Evolutionary conservation across 2,797 vertebrate genomes (phyloP).

Genomic region (Lepus townsendii): DNA sequence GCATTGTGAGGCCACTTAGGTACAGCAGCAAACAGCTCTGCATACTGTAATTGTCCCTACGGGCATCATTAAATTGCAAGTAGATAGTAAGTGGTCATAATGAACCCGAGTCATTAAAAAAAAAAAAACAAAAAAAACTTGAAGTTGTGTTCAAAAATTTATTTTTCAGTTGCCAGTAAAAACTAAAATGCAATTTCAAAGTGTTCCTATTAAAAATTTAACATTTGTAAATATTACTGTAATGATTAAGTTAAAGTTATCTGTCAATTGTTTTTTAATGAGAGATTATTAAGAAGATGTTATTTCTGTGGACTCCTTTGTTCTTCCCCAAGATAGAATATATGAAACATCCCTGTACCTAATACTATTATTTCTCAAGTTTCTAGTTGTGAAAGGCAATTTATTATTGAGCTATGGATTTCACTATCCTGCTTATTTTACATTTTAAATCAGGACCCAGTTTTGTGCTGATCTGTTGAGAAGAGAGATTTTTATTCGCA

Average conservation of each 20-base stretch:
- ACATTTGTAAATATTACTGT: constrained; percentile 43
- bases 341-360: not conserved
- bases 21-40: constrained; percentile 34
- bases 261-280: not conserved
- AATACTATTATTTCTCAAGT: not conserved
- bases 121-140: constrained; percentile 44
- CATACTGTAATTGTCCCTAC: constrained; percentile 54
- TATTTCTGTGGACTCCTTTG: not conserved
- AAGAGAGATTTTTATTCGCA: not conserved
- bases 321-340: not conserved
- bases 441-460: not conserved
- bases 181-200: constrained; percentile 60
- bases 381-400: not conserved
- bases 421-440: constrained; percentile 10
- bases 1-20: not conserved
- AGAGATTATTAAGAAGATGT: not conserved
- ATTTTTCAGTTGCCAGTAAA: constrained; percentile 48
- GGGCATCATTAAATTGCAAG: constrained; percentile 70
- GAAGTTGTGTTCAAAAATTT: constrained; percentile 57
- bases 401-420: constrained; percentile 24
- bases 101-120: constrained; percentile 65
- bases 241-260: constrained; percentile 60
- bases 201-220: constrained; percentile 46
- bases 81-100: constrained; percentile 75
- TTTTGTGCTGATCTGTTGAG: not conserved